phyloP scores from a whole-genome alignment of 2,797 vertebrate genomes.

The Tolypeutes matacus region DNA sequence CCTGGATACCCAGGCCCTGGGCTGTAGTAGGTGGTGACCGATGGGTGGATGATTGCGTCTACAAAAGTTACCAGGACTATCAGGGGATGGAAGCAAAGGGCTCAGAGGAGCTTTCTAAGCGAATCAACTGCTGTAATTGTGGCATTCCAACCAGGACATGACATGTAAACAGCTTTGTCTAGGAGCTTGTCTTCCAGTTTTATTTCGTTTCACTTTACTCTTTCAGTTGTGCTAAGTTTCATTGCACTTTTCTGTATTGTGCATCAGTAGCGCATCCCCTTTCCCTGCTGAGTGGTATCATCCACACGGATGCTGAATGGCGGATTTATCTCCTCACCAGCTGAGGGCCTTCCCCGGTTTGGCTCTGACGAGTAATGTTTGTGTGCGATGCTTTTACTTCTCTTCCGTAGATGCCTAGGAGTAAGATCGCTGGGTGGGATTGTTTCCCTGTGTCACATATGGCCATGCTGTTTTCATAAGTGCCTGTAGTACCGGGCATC shows the following conservation, averaged over 20 bases:
- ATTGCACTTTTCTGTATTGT: background rate
- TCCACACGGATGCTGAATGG: accelerated
- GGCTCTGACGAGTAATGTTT: accelerated
- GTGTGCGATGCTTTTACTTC: accelerated
- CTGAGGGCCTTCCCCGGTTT: background rate
- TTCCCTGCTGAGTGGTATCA: accelerated
- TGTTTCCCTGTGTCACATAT: accelerated
- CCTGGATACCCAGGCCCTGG: accelerated
- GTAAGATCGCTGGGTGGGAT: accelerated
- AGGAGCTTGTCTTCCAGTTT: background rate
- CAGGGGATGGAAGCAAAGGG: accelerated
- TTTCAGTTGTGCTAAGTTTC: background rate
- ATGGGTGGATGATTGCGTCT: accelerated
- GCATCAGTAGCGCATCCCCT: accelerated
- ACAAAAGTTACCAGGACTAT: background rate
- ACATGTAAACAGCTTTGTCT: background rate
- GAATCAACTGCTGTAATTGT: accelerated
- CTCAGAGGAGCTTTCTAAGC: background rate
- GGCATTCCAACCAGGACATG: background rate
- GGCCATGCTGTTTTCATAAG: background rate
- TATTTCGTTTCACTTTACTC: background rate
- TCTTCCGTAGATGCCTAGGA: background rate
- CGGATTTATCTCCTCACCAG: accelerated
- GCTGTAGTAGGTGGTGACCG: accelerated
- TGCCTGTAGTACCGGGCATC: accelerated